These are phyloP conservation scores for Molorchus minor DNA, from an alignment of 2,888 invertebrate genomes.

Conservation along the genomic window DNA sequence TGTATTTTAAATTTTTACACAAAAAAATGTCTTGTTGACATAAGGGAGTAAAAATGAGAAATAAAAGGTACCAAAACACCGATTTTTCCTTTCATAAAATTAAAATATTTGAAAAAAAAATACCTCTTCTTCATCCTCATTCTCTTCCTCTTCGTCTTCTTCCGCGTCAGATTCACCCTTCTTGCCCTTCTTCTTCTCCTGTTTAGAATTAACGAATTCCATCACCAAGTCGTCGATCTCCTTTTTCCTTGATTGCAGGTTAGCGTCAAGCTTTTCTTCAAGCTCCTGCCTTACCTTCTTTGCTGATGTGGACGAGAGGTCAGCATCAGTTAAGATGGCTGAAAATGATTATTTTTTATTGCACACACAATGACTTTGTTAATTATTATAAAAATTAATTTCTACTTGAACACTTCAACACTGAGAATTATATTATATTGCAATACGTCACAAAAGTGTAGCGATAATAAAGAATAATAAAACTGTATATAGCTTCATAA, in stretches of 20 bases:
- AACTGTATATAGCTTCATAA: too few relatives aligned
- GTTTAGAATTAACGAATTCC: constrained; percentile 71
- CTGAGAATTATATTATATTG: too few relatives aligned
- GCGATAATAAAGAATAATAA: too few relatives aligned
- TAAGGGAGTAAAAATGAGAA: too few relatives aligned
- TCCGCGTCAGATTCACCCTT: constrained; percentile 64
- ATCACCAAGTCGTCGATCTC: constrained; percentile 89
- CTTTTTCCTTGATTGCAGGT: constrained; percentile 81
- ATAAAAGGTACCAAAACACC: too few relatives aligned
- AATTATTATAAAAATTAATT: too few relatives aligned
- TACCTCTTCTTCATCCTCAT: constrained; percentile 53
- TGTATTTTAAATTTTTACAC: too few relatives aligned
- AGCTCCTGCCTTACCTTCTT: constrained; percentile 89
- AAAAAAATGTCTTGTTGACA: too few relatives aligned
- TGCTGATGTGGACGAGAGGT: constrained; percentile 83
- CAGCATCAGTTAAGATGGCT: constrained; percentile 89
- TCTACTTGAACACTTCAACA: too few relatives aligned
- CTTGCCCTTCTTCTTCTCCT: constrained; percentile 62
- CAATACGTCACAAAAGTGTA: too few relatives aligned
- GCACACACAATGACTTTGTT: neutral
- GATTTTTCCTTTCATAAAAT: constrained; percentile 5
- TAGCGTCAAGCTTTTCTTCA: constrained; percentile 81
- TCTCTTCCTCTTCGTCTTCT: constrained; percentile 65
- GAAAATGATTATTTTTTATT: constrained; percentile 48
- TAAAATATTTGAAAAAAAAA: constrained; percentile 10